Evolutionary conservation across 2,113 vertebrate species (phyloP), one percentile per base, ranked within the genome.

Genomic region (Festucalex cinctus): DNA sequence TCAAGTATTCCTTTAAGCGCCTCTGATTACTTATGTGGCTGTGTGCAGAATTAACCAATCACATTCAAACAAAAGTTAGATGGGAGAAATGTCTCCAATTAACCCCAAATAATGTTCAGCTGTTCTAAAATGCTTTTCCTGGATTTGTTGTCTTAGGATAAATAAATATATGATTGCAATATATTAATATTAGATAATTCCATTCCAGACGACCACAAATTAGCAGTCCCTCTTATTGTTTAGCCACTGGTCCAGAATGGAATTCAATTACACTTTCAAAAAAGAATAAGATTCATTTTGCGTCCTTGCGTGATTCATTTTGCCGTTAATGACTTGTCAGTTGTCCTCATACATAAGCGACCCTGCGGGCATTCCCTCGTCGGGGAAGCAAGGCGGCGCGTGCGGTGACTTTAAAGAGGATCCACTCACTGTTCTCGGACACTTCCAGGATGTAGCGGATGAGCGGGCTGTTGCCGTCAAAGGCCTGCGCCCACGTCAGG

Each of bases 401-500:
- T 67, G 39, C 19, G 32, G n/a, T 20, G 16, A 67, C 51, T 35
- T 20, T 19, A 9, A 65, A 65, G 37, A 6, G 39, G 22, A 41
- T 62, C 14, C 39, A 87, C 97, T 96, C 91, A 99, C 97, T 98
- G 91, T 98, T 99, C 83, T 99, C 97, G 0, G 97, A 98, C 86
- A 98, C 95, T 87, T 99, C 97, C 87, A 99, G 83, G 69, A 96
- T 53, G 70, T 98, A 98, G 75, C 91, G 95, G 68, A 96, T 91
- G 82, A 98, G 91, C 0, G 96, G 95, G 84, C 97, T 99, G 93
- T 98, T 99, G 63, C 97, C 97, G 0, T 99, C 97, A 0, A 99
- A 98, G 54, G 97, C 94, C 56, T 94, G 93, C 49, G 94, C 93
- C 96, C 96, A 98, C 0, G 95, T 97, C 66, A 98, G 90, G 89